phyloP scores from a whole-genome alignment of 2,797 vertebrate genomes.

The Coracias cyanogaster region DNA sequence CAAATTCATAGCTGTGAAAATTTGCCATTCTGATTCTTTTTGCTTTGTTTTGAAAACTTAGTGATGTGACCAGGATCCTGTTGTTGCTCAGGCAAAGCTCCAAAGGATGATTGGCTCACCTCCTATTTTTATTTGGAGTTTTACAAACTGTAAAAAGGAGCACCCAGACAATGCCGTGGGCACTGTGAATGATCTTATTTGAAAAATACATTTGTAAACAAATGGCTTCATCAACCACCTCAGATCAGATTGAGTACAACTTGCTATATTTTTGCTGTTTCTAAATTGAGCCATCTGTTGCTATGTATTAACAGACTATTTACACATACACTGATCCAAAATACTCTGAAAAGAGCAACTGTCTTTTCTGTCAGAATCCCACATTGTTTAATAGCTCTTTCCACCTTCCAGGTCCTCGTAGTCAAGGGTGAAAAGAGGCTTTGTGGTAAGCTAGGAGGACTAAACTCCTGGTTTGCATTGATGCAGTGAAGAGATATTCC shows the following conservation, averaged over 20 bases:
- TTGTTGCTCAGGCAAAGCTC: constrained; percentile 22
- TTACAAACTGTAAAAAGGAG: constrained; percentile 48
- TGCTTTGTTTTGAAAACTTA: not conserved
- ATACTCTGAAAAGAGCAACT: not conserved
- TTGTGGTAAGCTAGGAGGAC: not conserved
- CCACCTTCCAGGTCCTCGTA: not conserved
- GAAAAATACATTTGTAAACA: constrained; percentile 40
- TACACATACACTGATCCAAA: not conserved
- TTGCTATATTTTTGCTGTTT: constrained; percentile 14
- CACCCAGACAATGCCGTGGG: constrained; percentile 46
- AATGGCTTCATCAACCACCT: constrained; percentile 38
- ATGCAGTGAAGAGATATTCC: not conserved
- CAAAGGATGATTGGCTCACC: not conserved
- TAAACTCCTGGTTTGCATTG: not conserved
- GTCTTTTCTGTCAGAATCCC: not conserved
- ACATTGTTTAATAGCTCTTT: not conserved
- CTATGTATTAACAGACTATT: constrained; percentile 12
- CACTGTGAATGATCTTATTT: not conserved
- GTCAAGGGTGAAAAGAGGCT: not conserved
- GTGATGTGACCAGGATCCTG: not conserved
- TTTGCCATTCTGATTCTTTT: not conserved
- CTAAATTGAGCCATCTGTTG: constrained; percentile 36
- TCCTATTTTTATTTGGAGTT: constrained; percentile 27
- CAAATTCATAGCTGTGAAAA: not conserved
- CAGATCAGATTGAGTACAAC: constrained; percentile 43